phyloP scores from a whole-genome alignment of 2,888 invertebrate species.

The Chrysopilus asiliformis region DNA sequence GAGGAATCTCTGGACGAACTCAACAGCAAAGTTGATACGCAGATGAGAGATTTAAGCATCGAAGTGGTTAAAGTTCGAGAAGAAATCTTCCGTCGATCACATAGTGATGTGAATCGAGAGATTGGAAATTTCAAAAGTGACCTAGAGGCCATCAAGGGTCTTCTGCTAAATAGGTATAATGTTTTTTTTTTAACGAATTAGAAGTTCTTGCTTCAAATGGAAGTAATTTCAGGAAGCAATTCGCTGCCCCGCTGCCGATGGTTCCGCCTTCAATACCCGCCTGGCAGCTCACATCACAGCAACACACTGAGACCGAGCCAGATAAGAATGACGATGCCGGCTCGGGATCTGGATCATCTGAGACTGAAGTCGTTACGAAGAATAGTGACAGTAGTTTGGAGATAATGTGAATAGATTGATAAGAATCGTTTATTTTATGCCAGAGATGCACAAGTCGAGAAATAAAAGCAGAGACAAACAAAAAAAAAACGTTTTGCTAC shows the following conservation, averaged over 20 bases:
- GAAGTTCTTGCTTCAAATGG: no score
- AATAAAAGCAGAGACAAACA: no score
- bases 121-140: conserved; percentile 54
- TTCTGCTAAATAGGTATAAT: conserved; percentile 51
- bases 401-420: conserved; percentile 44
- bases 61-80: conserved; percentile 51
- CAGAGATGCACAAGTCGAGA: no score
- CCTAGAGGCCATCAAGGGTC: conserved; percentile 57
- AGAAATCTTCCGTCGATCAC: conserved; percentile 43
- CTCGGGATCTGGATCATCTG: conserved; percentile 51
- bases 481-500: no score
- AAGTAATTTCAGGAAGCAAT: conserved; percentile 54
- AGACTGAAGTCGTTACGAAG: conserved; percentile 59
- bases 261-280: conserved; percentile 62
- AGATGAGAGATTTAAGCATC: conserved; percentile 46
- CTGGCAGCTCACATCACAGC: conserved; percentile 51
- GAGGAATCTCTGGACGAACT: conserved; percentile 54
- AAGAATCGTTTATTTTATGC: neutral
- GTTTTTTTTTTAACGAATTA: neutral
- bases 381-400: conserved; percentile 63
- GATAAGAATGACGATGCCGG: conserved; percentile 45
- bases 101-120: conserved; percentile 42
- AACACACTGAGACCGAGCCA: conserved; percentile 31
- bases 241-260: conserved; percentile 51
- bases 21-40: conserved; percentile 48